Evolutionary conservation across 1,140 invertebrate species (phyloP), one percentile per base, ranked within the genome.

Genomic region (Ganaspis sp.): DNA sequence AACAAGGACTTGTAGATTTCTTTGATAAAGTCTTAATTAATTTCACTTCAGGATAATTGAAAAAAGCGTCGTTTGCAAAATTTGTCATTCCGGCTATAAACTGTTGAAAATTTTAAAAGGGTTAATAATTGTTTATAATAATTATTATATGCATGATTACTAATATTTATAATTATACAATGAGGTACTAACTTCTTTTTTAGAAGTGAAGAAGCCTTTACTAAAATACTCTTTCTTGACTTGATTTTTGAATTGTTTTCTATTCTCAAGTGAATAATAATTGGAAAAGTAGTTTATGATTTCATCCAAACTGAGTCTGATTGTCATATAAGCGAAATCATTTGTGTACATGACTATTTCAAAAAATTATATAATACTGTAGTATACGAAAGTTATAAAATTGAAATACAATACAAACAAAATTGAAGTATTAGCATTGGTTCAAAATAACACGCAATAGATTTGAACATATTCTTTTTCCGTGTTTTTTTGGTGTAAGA

Each of bases 161-260:
- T 12, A 15, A 29, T 64, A 26, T 15, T 45, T 45, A 45, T 45
- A 0, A 12, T 45, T 45, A 45, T 4, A 45, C n/a, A 45, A 4
- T 9, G 8, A 4, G 38, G 12, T 29, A 53, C 77, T 40, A 58
- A 79, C 81, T 49, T 76, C 69, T 23, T 45, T 69, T 58, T 74
- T 79, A 15, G 79, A 34, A 34, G 11, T 71, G 3, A 69, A 12
- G 71, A 79, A 45, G 21, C 77, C 21, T 21, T 53, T 69, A 1
- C 26, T 49, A 5, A 82, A 77, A 54, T 82, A 82, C 72, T 77
- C 77, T 11, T 73, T n/a, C 12, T 73, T 42, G 1, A 82, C 40
- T 42, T 49, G 37, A 2, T 29, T 5, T 2, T 38, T 72, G 1
- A 82, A 37, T 26, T 0, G 19, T n/a, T 26, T 29, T 12, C 72